These are phyloP conservation scores for Limnephilus auricula DNA, from an alignment of 2,888 invertebrate species.

Conservation along the genomic window DNA sequence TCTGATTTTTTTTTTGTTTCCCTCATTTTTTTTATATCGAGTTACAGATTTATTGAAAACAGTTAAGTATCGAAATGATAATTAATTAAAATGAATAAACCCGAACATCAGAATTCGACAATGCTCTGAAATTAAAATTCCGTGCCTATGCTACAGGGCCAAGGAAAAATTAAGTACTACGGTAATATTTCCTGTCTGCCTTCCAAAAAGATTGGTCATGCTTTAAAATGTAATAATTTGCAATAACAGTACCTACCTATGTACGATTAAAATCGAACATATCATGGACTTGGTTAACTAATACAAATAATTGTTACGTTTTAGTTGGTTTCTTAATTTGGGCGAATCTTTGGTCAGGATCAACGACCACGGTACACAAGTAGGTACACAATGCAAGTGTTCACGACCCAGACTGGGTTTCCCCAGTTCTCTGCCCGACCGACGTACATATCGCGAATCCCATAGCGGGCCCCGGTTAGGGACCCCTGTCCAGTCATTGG, in stretches of 20 bases:
- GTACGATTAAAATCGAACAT: not conserved
- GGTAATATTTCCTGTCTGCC: not conserved
- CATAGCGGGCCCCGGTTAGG: slow-evolving; percentile 3
- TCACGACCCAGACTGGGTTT: not conserved
- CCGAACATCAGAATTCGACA: not conserved
- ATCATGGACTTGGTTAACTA: not conserved
- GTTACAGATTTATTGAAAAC: no score
- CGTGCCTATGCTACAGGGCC: not conserved
- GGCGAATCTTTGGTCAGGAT: not conserved
- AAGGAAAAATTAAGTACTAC: not conserved
- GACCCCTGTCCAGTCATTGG: slow-evolving; percentile 43
- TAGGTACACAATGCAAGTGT: not conserved
- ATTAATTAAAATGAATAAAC: not conserved
- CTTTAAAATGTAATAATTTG: not conserved
- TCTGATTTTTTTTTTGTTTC: no score
- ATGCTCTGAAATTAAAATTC: no score
- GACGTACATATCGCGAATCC: not conserved
- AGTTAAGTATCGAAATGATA: no score
- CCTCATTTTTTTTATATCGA: no score
- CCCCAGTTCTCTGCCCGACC: not conserved
- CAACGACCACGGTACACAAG: slow-evolving; percentile 14
- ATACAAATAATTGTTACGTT: not conserved
- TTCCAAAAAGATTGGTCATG: not conserved
- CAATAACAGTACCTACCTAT: not conserved
- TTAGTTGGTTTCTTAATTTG: not conserved